Evolutionary conservation across 1,140 invertebrate species (phyloP), one percentile per base, ranked within the genome.

Genomic region (Anoplolepis gracilipes): DNA sequence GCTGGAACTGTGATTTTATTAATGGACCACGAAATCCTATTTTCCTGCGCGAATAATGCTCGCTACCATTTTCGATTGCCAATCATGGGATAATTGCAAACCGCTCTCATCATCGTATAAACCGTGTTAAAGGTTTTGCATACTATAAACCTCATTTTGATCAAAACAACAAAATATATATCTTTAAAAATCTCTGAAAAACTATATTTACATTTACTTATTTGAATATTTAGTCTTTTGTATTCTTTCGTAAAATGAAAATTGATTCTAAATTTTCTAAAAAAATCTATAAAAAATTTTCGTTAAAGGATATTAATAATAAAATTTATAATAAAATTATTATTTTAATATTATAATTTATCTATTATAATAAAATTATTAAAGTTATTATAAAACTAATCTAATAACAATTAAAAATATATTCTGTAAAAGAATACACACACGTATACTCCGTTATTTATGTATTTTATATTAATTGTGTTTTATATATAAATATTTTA

Each of bases 11-110:
- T 87, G 79, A 88, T 75, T 88, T 88, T 88, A 88, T 88, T 84
- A 85, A 84, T 49, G 30, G n/a, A 88, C 86, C 87, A 49, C 87
- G 19, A 84, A 78, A 85, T 85, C 72, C 86, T 78, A 88, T 88
- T 88, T 88, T 85, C 70, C 65, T 49, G n/a, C 70, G 53, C 73
- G 39, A 79, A 59, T 85, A 25, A 77, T 69, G 49, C n/a, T 85
- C 36, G 67, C 70, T 59, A 84, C 70, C 86, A 33, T 82, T 87
- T 77, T 88, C 86, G 62, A 85, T 87, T 87, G 86, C 30, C 73
- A 61, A 76, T 61, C 16, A 53, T 30, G 65, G 46, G 79, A 87
- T 88, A 88, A 88, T 88, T 88, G 65, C 76, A 87, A 85, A 88
- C 81, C 86, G 28, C 86, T 67, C 42, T 67, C 61, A 49, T 36